Conservation (phyloP, 2,797 vertebrate genomes). For the Triplophysa bombifrons region DNA sequence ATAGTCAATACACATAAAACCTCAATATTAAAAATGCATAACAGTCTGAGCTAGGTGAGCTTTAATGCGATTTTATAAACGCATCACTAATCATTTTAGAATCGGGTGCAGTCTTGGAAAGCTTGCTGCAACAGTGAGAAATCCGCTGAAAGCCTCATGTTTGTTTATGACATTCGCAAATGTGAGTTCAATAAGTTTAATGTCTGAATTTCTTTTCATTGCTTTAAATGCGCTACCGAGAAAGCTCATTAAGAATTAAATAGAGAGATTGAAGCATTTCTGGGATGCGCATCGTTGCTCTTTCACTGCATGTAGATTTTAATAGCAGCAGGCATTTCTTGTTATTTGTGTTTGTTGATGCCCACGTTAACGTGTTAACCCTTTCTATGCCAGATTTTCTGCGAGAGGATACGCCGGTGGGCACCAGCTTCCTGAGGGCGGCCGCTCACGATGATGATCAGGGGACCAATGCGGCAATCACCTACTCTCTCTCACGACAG, state of each 20-base stretch:
- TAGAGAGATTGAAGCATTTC: constrained; percentile 70
- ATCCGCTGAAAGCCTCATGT: constrained; percentile 56
- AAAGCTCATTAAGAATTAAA: constrained; percentile 74
- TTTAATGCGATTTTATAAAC: constrained; percentile 28
- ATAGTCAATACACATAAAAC: constrained; percentile 40
- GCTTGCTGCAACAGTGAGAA: constrained; percentile 60
- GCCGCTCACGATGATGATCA: constrained; percentile 88
- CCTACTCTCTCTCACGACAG: constrained; percentile 81
- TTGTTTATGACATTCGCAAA: constrained; percentile 71
- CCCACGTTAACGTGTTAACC: constrained; percentile 47
- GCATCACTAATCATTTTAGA: constrained; percentile 34
- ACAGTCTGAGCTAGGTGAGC: constrained; percentile 44
- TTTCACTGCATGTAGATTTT: constrained; percentile 1
- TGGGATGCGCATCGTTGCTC: constrained; percentile 64
- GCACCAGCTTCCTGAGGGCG: constrained; percentile 84
- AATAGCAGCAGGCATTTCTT: constrained; percentile 22
- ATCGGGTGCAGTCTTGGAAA: constrained; percentile 52
- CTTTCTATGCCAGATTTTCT: constrained; percentile 80
- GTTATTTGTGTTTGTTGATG: constrained; percentile 48
- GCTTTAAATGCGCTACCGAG: constrained; percentile 61
- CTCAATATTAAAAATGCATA: constrained; percentile 54
- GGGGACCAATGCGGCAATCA: constrained; percentile 85
- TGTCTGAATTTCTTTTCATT: constrained; percentile 71
- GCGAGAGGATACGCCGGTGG: constrained; percentile 83
- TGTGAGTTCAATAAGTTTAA: constrained; percentile 71